These are phyloP conservation scores for Ciconia nigra DNA, from an alignment of 2,797 vertebrate species.

Conservation along the genomic window DNA sequence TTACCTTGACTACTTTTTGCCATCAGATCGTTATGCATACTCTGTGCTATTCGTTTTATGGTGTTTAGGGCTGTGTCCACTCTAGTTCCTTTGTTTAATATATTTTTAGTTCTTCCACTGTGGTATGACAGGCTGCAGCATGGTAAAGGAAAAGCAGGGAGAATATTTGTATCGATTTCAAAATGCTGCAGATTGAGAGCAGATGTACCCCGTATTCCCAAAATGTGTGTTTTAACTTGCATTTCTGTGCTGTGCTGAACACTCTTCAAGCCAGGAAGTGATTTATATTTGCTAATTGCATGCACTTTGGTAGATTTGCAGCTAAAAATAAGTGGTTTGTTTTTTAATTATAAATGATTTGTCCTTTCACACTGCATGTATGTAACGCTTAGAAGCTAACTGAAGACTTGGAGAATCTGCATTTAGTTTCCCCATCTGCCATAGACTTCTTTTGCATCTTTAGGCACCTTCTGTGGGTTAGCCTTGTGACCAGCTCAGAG, in stretches of 20 bases:
- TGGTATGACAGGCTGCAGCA: constrained; percentile 27
- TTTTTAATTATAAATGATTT: constrained; percentile 48
- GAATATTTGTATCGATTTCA: constrained; percentile 70
- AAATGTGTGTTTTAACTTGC: constrained; percentile 62
- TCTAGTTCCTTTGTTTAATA: background rate
- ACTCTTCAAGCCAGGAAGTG: constrained; percentile 56
- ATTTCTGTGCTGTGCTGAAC: constrained; percentile 54
- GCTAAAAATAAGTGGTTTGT: constrained; percentile 67
- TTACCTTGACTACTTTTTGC: background rate
- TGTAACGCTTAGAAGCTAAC: background rate
- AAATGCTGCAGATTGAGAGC: constrained; percentile 73
- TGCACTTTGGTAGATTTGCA: constrained; percentile 54
- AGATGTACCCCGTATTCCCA: constrained; percentile 63
- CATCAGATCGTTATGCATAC: background rate
- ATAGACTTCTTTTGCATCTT: background rate
- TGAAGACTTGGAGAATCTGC: background rate
- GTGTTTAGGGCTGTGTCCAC: background rate
- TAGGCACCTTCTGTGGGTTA: fast-evolving
- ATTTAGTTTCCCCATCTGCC: background rate
- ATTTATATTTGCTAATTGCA: constrained; percentile 68
- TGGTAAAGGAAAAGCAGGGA: constrained; percentile 57
- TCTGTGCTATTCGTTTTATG: background rate
- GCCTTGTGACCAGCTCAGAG: background rate
- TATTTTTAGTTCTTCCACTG: constrained; percentile 10
- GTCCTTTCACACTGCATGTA: background rate